Evolutionary conservation across 2,797 vertebrate genomes (phyloP).

Genomic region (Erithacus rubecula): DNA sequence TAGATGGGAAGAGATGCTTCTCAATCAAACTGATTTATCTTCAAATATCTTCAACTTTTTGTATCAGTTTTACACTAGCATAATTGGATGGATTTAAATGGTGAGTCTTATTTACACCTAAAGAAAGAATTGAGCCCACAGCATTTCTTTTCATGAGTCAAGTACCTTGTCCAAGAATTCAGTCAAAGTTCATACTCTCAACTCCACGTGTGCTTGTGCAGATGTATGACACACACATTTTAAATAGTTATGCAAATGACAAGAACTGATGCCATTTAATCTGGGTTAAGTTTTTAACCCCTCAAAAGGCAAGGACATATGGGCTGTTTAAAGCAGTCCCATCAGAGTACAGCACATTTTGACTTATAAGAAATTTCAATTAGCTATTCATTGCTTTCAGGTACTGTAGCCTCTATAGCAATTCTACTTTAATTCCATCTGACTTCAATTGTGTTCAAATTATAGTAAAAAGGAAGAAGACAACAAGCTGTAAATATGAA

Average conservation of each 20-base stretch:
- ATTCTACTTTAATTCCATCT: conserved; percentile 89
- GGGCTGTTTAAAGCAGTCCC: neutral
- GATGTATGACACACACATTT: neutral
- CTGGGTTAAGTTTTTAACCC: neutral
- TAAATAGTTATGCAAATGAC: neutral
- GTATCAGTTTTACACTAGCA: neutral
- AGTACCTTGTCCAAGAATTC: neutral
- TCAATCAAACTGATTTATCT: neutral
- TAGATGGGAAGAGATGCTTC: neutral
- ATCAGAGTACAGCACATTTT: neutral
- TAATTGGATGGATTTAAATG: neutral
- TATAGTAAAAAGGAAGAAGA: conserved; percentile 87
- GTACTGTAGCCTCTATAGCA: conserved; percentile 73
- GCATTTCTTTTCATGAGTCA: neutral
- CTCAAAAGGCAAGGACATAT: neutral
- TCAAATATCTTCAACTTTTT: neutral
- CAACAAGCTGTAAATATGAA: conserved; percentile 95
- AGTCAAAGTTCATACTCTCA: neutral
- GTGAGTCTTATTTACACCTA: neutral
- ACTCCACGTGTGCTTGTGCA: neutral
- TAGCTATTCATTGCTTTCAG: conserved; percentile 65
- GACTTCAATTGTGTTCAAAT: conserved; percentile 90
- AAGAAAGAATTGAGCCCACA: neutral
- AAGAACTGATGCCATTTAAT: neutral
- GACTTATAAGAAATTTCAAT: neutral